Evolutionary conservation across 1,140 invertebrate genomes (phyloP).

Genomic region (Aleiodes sp.): DNA sequence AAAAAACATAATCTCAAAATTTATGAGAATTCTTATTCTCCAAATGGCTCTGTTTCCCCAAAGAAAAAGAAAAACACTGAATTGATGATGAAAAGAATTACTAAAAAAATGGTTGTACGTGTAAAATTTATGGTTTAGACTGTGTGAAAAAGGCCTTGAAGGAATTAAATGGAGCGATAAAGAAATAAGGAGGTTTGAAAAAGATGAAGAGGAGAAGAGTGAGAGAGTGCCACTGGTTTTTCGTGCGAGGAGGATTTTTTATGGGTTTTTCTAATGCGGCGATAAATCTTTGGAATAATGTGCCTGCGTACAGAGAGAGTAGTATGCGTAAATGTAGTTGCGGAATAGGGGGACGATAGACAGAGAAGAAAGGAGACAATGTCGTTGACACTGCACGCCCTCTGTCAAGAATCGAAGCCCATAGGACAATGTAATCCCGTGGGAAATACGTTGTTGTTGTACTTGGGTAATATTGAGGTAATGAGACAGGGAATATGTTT

Average conservation of each 20-base stretch:
- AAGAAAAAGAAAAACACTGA: not conserved
- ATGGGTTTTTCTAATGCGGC: not conserved
- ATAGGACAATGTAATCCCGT: not conserved
- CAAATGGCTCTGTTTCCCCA: not conserved
- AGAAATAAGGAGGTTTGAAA: too few species aligned
- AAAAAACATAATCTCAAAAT: not conserved
- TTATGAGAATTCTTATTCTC: not conserved
- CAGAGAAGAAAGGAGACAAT: too few species aligned
- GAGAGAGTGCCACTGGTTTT: not conserved
- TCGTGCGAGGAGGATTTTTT: not conserved
- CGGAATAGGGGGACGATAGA: too few species aligned
- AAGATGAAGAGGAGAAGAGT: not conserved
- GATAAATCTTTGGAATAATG: too few species aligned
- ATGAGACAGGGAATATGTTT: slow-evolving; percentile 16
- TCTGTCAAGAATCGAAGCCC: not conserved
- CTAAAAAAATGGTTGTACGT: not conserved
- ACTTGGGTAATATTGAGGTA: not conserved
- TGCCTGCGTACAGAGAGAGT: too few species aligned
- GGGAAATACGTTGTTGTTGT: not conserved
- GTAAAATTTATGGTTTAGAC: slow-evolving; percentile 2
- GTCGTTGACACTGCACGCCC: too few species aligned
- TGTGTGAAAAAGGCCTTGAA: slow-evolving; percentile 1
- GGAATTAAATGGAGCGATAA: slow-evolving; percentile 3
- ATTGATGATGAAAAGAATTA: not conserved
- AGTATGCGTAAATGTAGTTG: too few species aligned